Percentiles rank a stretch among this genome's conserved stretches.
phyloP scores from a whole-genome alignment of 2,888 invertebrate genomes.

The Chloroclysta siterata region DNA sequence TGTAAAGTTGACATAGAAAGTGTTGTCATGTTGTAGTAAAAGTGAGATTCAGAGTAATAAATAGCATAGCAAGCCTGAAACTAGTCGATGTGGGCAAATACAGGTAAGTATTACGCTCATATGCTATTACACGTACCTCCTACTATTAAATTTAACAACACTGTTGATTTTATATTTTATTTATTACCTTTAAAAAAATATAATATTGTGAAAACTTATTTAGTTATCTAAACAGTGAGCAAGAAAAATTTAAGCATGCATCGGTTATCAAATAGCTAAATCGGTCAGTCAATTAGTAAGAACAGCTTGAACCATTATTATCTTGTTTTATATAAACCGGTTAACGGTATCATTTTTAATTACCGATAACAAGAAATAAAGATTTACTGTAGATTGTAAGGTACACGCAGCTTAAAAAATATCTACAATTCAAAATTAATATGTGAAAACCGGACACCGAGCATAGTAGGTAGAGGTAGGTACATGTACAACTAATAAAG shows the following conservation, averaged over 20 bases:
- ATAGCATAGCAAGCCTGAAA: slow-evolving; percentile 6
- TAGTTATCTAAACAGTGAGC: neutral
- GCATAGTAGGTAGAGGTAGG: no score
- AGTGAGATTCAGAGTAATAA: slow-evolving; percentile 32
- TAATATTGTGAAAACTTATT: no score
- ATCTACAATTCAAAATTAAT: neutral
- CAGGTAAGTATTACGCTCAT: no score
- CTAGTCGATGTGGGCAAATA: no score
- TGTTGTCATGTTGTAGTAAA: slow-evolving; percentile 31
- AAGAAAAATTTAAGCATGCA: neutral
- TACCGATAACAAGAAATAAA: slow-evolving; percentile 24
- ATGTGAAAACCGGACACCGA: no score
- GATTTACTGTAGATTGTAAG: slow-evolving; percentile 13
- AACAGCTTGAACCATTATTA: slow-evolving; percentile 22
- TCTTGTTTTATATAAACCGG: slow-evolving; percentile 18
- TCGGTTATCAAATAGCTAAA: slow-evolving; percentile 12
- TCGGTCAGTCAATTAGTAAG: slow-evolving; percentile 21
- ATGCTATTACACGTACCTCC: no score
- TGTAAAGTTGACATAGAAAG: slow-evolving; percentile 29
- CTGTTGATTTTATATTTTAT: no score
- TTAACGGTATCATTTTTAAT: slow-evolving; percentile 23
- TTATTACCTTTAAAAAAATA: no score
- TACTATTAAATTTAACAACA: no score
- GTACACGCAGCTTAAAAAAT: slow-evolving; percentile 9
- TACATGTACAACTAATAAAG: no score